phyloP scores from a whole-genome alignment of 2,888 invertebrate genomes.

The Lasioglossum pauxillum region DNA sequence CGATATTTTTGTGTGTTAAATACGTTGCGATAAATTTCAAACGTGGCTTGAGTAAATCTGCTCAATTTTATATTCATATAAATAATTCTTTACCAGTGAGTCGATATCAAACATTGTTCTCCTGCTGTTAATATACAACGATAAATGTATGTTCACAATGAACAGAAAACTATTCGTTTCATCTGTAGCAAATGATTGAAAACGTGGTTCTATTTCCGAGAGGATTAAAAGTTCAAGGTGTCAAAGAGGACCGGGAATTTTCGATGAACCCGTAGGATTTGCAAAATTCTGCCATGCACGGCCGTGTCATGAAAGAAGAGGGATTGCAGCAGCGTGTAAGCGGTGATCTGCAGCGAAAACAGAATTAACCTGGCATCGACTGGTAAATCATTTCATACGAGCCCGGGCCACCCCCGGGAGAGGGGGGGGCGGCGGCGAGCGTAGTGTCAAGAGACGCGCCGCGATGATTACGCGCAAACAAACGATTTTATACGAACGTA shows the following conservation, averaged over 20 bases:
- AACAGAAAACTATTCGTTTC: background rate
- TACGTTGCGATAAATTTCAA: too few species aligned
- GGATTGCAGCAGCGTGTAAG: background rate
- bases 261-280: background rate
- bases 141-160: background rate
- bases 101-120: too few species aligned
- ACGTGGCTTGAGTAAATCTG: too few species aligned
- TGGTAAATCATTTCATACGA: conserved; percentile 17
- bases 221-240: background rate
- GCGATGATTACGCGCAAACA: conserved; percentile 58
- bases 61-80: too few species aligned
- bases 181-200: background rate
- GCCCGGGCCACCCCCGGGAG: background rate
- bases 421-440: conserved; percentile 20
- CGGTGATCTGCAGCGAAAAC: conserved; percentile 17
- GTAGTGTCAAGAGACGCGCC: conserved; percentile 39
- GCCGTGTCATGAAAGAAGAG: background rate
- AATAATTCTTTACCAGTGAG: too few species aligned
- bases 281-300: background rate
- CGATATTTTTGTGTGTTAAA: too few species aligned
- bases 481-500: conserved; percentile 62
- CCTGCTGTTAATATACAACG: background rate
- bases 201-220: background rate
- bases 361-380: conserved; percentile 26
- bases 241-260: background rate